Evolutionary conservation across 2,888 invertebrate genomes (phyloP).

Genomic region (Stenodema calcarata): DNA sequence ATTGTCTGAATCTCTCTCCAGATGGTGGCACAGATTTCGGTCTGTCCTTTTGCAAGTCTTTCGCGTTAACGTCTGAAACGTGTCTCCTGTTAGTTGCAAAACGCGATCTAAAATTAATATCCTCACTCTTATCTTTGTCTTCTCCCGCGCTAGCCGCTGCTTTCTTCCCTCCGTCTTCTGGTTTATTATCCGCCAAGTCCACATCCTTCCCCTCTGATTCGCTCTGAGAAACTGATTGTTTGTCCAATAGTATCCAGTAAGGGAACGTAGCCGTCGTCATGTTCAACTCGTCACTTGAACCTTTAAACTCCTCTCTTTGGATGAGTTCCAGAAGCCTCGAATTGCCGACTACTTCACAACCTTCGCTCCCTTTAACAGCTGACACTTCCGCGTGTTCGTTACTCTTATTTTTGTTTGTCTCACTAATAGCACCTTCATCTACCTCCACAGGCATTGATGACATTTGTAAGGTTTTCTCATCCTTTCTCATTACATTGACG

Average conservation of each 20-base stretch:
- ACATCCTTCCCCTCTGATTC: background rate
- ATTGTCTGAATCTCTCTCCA: conserved; percentile 70
- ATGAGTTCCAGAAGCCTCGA: conserved; percentile 69
- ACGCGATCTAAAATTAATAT: background rate
- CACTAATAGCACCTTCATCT: background rate
- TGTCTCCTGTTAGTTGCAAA: background rate
- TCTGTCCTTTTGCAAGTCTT: conserved; percentile 47
- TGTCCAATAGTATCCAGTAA: conserved; percentile 33
- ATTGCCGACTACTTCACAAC: conserved; percentile 52
- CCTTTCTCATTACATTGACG: too few species aligned
- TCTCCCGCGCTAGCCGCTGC: background rate
- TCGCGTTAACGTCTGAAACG: background rate
- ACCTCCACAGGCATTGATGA: background rate
- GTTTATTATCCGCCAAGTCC: background rate
- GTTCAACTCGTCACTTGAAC: conserved; percentile 50
- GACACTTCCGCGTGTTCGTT: conserved; percentile 9
- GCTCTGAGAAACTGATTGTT: conserved; percentile 8
- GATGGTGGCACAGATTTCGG: conserved; percentile 64
- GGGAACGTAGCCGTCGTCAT: conserved; percentile 41
- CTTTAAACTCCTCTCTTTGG: conserved; percentile 59
- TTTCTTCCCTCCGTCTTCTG: background rate
- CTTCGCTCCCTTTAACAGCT: conserved; percentile 43
- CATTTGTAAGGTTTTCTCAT: background rate
- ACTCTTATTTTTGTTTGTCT: conserved; percentile 13
- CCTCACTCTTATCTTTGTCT: background rate